Evolutionary conservation across 2,797 vertebrate species (phyloP).

Genomic region (Spinibarbus caldwelli): DNA sequence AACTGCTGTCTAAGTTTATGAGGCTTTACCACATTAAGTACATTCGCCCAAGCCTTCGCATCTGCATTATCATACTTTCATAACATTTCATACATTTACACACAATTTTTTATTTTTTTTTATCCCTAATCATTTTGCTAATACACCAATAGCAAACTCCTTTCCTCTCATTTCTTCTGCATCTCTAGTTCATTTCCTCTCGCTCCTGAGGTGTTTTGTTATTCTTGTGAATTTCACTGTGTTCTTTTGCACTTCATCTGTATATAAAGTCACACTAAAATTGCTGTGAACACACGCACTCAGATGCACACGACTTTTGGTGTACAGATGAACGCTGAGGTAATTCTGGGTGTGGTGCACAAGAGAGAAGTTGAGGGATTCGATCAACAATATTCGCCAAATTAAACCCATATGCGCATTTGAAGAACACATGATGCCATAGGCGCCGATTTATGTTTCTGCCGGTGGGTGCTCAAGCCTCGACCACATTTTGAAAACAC

Average conservation of each 20-base stretch:
- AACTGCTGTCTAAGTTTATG: not conserved
- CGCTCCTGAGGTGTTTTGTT: constrained; percentile 38
- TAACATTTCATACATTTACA: not conserved
- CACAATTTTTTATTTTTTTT: not conserved
- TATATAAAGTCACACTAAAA: constrained; percentile 37
- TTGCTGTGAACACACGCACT: constrained; percentile 26
- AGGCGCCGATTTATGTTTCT: too few relatives aligned
- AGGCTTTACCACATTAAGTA: not conserved
- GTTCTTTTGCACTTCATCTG: constrained; percentile 53
- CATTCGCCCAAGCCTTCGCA: not conserved
- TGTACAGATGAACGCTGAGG: constrained; percentile 13
- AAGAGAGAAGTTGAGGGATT: constrained; percentile 1
- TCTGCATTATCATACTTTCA: not conserved
- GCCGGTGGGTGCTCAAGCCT: too few relatives aligned
- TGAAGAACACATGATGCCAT: not conserved
- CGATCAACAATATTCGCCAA: constrained; percentile 9
- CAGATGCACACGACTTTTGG: constrained; percentile 26
- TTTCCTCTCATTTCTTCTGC: constrained; percentile 22
- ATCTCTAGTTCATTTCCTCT: constrained; percentile 34
- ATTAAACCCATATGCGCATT: constrained; percentile 31
- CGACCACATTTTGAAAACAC: too few relatives aligned
- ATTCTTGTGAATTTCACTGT: constrained; percentile 42
- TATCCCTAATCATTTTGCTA: not conserved
- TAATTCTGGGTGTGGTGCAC: constrained; percentile 39
- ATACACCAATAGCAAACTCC: constrained; percentile 14